phyloP scores from a whole-genome alignment of 2,113 vertebrate species.

The Notothenia rossii region DNA sequence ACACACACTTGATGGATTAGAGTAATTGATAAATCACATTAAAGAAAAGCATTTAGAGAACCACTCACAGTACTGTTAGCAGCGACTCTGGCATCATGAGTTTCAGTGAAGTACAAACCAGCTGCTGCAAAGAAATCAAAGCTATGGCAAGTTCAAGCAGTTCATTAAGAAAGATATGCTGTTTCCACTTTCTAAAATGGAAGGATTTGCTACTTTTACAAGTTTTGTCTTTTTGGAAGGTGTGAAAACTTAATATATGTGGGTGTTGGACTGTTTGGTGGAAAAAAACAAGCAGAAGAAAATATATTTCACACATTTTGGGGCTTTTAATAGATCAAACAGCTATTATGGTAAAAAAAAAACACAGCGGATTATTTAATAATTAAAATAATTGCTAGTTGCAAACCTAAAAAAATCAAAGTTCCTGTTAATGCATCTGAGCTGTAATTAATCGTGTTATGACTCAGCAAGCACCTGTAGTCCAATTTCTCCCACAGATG shows the following conservation, averaged over 20 bases:
- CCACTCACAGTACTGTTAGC: slow-evolving; percentile 9
- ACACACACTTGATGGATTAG: slow-evolving; percentile 60
- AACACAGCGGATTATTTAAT: not conserved
- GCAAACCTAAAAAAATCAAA: slow-evolving; percentile 2
- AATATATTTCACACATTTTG: not conserved
- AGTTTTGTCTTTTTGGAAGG: not conserved
- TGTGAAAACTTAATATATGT: not conserved
- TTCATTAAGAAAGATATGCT: not conserved
- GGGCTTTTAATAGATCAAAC: slow-evolving; percentile 1
- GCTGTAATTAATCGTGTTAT: not conserved
- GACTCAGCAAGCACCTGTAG: slow-evolving; percentile 25
- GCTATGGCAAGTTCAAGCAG: not conserved
- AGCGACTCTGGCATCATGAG: slow-evolving; percentile 31
- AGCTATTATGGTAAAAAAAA: not conserved
- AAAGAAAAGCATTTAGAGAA: slow-evolving; percentile 39
- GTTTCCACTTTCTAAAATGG: not conserved
- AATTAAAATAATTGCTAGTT: not conserved
- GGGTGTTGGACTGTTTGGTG: not conserved
- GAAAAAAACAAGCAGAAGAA: not conserved
- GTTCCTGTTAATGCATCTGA: not conserved
- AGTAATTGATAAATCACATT: slow-evolving; percentile 78
- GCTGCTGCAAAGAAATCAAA: too few relatives aligned
- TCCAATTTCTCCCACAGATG: not conserved
- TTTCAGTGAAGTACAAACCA: too few relatives aligned
- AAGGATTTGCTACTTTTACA: not conserved